A percentile compares a stretch with the other conserved stretches of the same genome.
phyloP scores from a whole-genome alignment of 2,797 vertebrate species.

The Catamblyrhynchus diadema region DNA sequence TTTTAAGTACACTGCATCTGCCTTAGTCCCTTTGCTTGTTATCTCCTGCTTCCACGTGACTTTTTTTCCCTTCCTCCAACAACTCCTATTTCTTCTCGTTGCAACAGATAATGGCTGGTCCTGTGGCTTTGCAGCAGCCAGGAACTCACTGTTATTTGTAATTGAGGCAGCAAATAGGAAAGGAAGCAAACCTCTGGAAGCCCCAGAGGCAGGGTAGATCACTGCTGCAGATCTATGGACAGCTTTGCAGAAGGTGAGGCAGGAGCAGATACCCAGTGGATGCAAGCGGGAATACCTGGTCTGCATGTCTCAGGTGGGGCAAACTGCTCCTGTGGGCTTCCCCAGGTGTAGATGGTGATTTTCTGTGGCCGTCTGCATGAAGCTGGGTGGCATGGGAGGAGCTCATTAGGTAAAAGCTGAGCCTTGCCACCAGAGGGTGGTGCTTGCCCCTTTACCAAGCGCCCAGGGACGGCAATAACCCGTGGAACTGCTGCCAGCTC shows the following conservation, averaged over 20 bases:
- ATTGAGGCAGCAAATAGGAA: not conserved
- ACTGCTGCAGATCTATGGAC: not conserved
- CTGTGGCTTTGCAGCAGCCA: not conserved
- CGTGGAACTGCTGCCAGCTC: not conserved
- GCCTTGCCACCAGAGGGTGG: slow-evolving; percentile 32
- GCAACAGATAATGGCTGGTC: not conserved
- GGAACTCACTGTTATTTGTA: not conserved
- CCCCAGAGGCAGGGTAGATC: not conserved
- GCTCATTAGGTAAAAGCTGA: not conserved
- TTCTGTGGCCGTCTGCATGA: not conserved
- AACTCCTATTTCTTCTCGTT: not conserved
- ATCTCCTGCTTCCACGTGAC: not conserved
- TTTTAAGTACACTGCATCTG: not conserved
- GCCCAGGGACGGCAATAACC: fast-evolving
- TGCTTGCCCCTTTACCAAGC: not conserved
- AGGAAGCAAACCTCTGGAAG: not conserved
- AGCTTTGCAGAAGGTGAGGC: not conserved
- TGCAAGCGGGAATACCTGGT: not conserved
- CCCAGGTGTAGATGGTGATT: not conserved
- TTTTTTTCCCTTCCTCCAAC: not conserved
- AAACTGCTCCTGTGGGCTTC: not conserved
- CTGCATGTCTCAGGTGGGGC: not conserved
- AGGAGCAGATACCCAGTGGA: not conserved
- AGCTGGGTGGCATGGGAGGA: not conserved
- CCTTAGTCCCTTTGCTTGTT: not conserved